Evolutionary conservation across 2,888 invertebrate genomes (phyloP), one percentile per base, ranked within the genome.

Genomic region (Muscina levida): DNA sequence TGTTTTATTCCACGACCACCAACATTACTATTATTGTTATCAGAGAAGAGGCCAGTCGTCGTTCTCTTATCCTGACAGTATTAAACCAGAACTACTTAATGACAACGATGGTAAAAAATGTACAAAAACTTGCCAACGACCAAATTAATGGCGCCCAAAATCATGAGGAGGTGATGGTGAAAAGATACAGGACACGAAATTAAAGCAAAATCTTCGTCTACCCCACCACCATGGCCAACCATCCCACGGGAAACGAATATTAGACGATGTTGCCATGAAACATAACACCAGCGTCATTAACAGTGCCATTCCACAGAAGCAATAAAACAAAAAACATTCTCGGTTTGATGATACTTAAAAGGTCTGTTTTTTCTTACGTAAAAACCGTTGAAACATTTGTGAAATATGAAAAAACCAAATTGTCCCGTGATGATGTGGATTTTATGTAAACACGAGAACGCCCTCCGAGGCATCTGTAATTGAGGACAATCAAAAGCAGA

Each of bases 401-500:
- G 31, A 31, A 31, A 5, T 3, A 31, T 8, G 8, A 59, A 53
- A 24, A 44, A 19, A 11, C 11, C 13, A 22, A 1, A 81, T 48
- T 77, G 81, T 77, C 71, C 59, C 62, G 56, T 56, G 81, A 75
- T 77, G 74, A 81, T 62, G 62, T 39, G 62, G 71, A 77, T 71
- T 62, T 75, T 77, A 81, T 74, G 77, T 81, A 72, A 77, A 31
- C 31, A 8, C 71, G 51, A 81, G 74, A 81, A 74, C 77, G 81
- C 81, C 81, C 77, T 74, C 68, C 71, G 66, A 77, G 78, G 77
- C 81, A 77, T 81, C 81, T 79, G 79, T 72, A 67, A 39, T 82
- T 82, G 82, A 70, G 81, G 51, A 79, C 79, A 72, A 66, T 79
- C 65, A 77, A 62, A 72, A 68, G 76, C 79, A 82, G 65, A 72